These are phyloP conservation scores for Drosophila paranaensis DNA, from an alignment of 2,888 invertebrate genomes.

Conservation along the genomic window DNA sequence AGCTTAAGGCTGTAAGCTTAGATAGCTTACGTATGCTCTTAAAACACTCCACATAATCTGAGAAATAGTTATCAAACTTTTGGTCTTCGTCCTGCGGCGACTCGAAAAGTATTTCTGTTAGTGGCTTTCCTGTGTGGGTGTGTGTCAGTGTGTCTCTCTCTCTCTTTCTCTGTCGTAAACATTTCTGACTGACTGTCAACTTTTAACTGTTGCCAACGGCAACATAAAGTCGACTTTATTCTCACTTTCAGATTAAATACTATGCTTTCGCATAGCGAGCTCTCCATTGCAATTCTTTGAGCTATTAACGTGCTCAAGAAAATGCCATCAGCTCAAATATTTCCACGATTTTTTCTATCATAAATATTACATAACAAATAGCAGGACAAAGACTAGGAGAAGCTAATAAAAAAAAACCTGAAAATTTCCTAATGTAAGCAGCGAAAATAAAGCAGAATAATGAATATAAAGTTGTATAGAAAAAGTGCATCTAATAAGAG, in stretches of 20 bases:
- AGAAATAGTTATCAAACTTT: conserved; percentile 64
- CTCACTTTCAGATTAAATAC: conserved; percentile 48
- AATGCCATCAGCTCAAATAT: conserved; percentile 41
- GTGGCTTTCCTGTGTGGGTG: conserved; percentile 26
- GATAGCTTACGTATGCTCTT: conserved; percentile 39
- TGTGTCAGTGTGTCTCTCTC: conserved; percentile 2
- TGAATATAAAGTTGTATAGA: not conserved
- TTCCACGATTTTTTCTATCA: conserved; percentile 48
- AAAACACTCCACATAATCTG: conserved; percentile 49
- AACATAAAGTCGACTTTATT: conserved; percentile 22
- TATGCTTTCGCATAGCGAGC: conserved; percentile 26
- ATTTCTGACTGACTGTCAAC: conserved; percentile 33
- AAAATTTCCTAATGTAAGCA: conserved; percentile 47
- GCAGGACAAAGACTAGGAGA: conserved; percentile 31
- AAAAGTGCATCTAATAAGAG: conserved; percentile 7
- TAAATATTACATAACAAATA: conserved; percentile 72
- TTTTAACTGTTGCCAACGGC: conserved; percentile 16
- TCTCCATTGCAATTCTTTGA: conserved; percentile 42
- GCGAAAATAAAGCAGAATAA: conserved; percentile 7
- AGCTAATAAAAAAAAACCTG: conserved; percentile 43
- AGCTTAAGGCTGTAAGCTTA: conserved; percentile 49
- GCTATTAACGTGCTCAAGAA: conserved; percentile 54
- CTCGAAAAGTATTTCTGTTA: conserved; percentile 32
- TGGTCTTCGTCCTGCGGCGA: conserved; percentile 44
- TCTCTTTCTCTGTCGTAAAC: conserved; percentile 22